These are phyloP conservation scores for Drosophila leontia DNA, from an alignment of 1,140 invertebrate species.

Conservation along the genomic window DNA sequence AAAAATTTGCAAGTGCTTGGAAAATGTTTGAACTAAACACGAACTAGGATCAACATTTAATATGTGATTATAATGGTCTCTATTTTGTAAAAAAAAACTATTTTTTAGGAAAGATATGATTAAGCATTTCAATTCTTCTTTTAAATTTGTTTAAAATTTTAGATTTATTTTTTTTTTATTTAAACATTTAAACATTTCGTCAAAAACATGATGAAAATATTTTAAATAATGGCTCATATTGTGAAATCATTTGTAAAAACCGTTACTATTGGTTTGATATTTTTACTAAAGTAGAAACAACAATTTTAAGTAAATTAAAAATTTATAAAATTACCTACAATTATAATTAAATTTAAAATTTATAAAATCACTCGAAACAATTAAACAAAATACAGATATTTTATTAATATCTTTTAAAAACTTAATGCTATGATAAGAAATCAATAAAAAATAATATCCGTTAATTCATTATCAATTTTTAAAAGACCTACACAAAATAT, in stretches of 20 bases:
- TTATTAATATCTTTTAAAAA: no score
- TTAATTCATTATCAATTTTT: not conserved
- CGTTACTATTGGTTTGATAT: not conserved
- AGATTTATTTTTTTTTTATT: not conserved
- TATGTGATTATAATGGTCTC: not conserved
- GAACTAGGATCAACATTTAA: no score
- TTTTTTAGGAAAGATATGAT: no score
- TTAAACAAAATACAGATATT: not conserved
- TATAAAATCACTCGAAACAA: not conserved
- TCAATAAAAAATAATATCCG: no score
- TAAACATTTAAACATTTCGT: not conserved
- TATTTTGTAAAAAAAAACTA: not conserved
- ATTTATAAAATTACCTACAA: no score
- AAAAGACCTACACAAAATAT: no score
- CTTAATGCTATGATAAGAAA: no score
- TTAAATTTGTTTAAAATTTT: not conserved
- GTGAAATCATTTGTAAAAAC: no score
- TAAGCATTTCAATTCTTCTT: not conserved
- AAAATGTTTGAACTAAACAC: not conserved
- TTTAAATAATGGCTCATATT: not conserved
- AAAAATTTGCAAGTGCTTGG: no score
- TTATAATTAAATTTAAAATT: not conserved
- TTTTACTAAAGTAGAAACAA: not conserved
- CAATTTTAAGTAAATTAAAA: not conserved
- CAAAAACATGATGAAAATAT: no score